Base-by-base conservation (phyloP, 2,113 vertebrate genomes). In the Ailurus styani region DNA sequence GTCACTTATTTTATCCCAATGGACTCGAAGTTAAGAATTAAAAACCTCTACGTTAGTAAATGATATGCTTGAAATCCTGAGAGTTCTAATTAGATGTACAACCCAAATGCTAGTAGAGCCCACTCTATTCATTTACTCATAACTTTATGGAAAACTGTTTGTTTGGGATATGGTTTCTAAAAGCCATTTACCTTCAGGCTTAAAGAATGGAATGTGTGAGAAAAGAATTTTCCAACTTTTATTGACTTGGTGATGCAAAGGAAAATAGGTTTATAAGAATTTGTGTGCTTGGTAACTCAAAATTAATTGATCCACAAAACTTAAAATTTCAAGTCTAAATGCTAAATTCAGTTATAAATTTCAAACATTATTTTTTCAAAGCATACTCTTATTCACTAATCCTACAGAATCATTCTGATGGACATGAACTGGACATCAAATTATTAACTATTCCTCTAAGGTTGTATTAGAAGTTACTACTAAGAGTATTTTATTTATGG, bases 141-240 rank as follows among this genome's bases (percentile, higher is more conserved):
- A 85, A 84, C 82, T 94, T 95, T 62, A 92, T 75, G 82, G 96
- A 96, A 95, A 95, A 75, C 29, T 52, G 40, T 82, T 93, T 88
- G 81, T 96, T 97, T 95, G 87, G 82, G 73, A 94, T 90, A 72
- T 83, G 88, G 37, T 57, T 89, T 96, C 91, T 93, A 95, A 91
- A 96, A 93, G 60, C 12, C 92, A 91, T 97, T 96, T 93, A 87
- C 93, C 88, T 98, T 91, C 66, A 81, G 85, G 42, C 50, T 95
- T 81, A 84, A 96, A 97, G 66, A 94, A 96, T 40, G 62, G 77
- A 97, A 97, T 79, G 95, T 87, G 62, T 94, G 84, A 97, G 87
- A 96, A 96, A 96, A 95, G 45, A 88, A 91, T 79, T 97, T 96
- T 94, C 81, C 64, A 97, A 87, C n/a, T 97, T 97, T 77, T 96